Percentiles rank a stretch among this genome's conserved stretches.
Evolutionary conservation across 2,888 invertebrate genomes (phyloP).

Genomic region (Steromphala cineraria): DNA sequence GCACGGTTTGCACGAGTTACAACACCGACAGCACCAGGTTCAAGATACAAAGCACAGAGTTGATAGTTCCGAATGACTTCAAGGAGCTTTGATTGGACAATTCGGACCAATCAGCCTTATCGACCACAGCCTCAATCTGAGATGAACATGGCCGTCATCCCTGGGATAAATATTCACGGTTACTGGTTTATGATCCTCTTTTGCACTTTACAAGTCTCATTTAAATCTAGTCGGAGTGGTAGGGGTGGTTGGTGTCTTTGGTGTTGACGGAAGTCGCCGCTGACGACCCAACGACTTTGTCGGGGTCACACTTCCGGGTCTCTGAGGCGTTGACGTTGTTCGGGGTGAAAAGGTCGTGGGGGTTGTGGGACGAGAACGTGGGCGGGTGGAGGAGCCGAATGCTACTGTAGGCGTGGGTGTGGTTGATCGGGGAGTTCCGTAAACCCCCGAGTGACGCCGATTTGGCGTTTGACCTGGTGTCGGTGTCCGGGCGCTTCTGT

Average conservation of each 20-base stretch:
- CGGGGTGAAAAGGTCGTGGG: conserved; percentile 50
- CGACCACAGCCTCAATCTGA: too few relatives aligned
- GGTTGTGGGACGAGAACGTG: conserved; percentile 56
- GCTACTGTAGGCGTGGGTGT: conserved; percentile 60
- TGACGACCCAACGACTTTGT: conserved; percentile 29
- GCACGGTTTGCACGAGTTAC: not conserved
- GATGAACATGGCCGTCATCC: not conserved
- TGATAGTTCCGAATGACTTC: not conserved
- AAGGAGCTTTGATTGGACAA: not conserved
- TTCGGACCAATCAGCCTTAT: not conserved
- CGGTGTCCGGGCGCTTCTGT: conserved; percentile 29
- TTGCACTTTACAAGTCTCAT: not conserved
- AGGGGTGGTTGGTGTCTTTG: conserved; percentile 38
- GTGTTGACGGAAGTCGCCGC: conserved; percentile 54
- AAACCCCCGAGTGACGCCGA: conserved; percentile 42
- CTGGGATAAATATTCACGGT: not conserved
- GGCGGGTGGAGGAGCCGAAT: conserved; percentile 40
- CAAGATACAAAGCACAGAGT: not conserved
- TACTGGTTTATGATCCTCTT: not conserved
- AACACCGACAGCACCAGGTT: not conserved
- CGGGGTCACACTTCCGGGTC: conserved; percentile 44
- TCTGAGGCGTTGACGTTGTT: conserved; percentile 44
- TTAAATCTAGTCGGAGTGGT: conserved; percentile 8
- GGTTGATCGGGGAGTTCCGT: conserved; percentile 55
- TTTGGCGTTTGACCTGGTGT: conserved; percentile 41